These are phyloP conservation scores for Pocillopora verrucosa DNA, from an alignment of 64 coral and sea anemone genomes.

Conservation along the genomic window DNA sequence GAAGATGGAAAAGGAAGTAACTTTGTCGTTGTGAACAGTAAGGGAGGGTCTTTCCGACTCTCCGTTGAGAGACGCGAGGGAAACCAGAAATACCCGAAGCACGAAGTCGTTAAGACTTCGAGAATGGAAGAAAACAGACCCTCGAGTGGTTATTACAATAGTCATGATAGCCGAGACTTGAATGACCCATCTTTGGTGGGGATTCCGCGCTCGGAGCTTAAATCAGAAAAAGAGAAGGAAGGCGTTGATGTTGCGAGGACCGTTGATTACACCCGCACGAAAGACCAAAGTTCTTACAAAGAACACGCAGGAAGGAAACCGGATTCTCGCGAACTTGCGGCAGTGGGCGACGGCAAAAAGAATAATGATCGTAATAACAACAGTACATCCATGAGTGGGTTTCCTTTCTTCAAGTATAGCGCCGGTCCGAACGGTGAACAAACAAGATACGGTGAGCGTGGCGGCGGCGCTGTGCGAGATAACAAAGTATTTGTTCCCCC, in stretches of 20 bases:
- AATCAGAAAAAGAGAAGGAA: conserved; percentile 3
- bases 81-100: conserved; percentile 6
- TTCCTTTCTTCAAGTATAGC: conserved; percentile 27
- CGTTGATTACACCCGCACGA: background rate
- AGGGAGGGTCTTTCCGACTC: conserved; percentile 20
- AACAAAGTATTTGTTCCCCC: conserved; percentile 83
- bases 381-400: conserved; percentile 13
- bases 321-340: conserved; percentile 7
- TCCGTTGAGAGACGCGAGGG: conserved; percentile 28
- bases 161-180: background rate
- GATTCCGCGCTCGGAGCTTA: background rate
- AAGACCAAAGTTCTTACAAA: conserved; percentile 2
- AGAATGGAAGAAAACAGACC: conserved; percentile 5
- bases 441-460: conserved; percentile 48
- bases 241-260: conserved; percentile 1
- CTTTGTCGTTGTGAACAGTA: background rate
- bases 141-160: background rate
- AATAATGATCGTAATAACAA: conserved; percentile 82
- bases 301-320: conserved; percentile 4
- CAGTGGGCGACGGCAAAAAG: conserved; percentile 49
- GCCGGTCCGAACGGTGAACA: conserved; percentile 52
- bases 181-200: background rate
- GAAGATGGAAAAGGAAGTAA: conserved; percentile 65
- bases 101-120: background rate
- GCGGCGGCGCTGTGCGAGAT: conserved; percentile 44